Evolutionary conservation across 2,797 vertebrate genomes (phyloP).

Genomic region (Aldrovandia affinis): DNA sequence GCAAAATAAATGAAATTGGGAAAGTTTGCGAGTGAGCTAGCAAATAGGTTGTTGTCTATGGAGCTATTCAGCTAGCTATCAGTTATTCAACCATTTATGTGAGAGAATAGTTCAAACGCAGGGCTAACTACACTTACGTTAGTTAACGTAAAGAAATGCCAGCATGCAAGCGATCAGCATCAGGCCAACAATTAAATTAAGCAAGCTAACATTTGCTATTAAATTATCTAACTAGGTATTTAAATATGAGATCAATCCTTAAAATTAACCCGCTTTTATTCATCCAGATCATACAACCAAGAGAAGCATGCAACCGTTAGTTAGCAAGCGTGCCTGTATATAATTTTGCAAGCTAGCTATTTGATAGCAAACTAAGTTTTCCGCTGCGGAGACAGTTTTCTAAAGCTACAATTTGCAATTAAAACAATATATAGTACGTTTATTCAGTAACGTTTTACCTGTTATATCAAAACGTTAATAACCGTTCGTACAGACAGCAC

Average conservation of each 20-base stretch:
- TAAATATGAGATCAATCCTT: not conserved
- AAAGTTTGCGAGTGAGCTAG: too few species aligned
- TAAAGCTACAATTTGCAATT: not conserved
- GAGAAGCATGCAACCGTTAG: not conserved
- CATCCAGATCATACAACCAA: not conserved
- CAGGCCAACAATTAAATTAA: not conserved
- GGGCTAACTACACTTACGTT: too few species aligned
- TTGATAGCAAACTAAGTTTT: not conserved
- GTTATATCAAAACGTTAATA: slow-evolving; percentile 13
- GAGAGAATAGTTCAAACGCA: too few species aligned
- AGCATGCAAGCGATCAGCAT: not conserved
- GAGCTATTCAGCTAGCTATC: too few species aligned
- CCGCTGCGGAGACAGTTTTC: not conserved
- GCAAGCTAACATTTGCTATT: not conserved
- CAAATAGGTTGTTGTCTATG: too few species aligned
- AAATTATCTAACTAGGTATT: not conserved
- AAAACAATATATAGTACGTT: not conserved
- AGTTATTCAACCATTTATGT: too few species aligned
- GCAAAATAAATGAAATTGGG: too few species aligned
- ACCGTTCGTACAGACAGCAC: not conserved
- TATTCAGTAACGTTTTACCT: not conserved
- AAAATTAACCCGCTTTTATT: not conserved
- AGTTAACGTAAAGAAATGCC: not conserved
- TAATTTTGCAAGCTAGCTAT: not conserved
- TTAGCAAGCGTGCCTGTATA: not conserved